These are phyloP conservation scores for Thaleichthys pacificus DNA, from an alignment of 2,797 vertebrate species.

Conservation along the genomic window DNA sequence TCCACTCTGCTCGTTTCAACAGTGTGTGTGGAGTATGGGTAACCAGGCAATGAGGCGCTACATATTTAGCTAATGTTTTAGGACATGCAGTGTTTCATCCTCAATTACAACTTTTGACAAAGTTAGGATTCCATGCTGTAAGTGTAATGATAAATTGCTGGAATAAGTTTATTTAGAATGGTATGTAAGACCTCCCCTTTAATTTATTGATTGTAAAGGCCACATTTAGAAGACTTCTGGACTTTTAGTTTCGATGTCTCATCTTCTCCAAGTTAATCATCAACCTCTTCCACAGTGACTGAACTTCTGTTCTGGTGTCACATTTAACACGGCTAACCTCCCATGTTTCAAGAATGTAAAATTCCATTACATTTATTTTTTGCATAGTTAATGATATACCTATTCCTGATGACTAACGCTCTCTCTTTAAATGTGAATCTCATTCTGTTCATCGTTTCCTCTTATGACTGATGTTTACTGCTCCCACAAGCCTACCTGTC, in stretches of 20 bases:
- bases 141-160: neutral
- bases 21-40: neutral
- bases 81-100: neutral
- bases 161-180: too few relatives aligned
- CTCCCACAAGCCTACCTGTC: constrained; percentile 49
- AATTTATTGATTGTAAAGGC: neutral
- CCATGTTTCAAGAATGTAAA: neutral
- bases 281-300: constrained; percentile 6
- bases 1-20: neutral
- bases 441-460: constrained; percentile 6
- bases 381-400: constrained; percentile 4
- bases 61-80: neutral
- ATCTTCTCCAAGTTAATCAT: neutral
- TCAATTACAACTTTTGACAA: too few relatives aligned
- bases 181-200: neutral
- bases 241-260: neutral
- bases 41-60: neutral
- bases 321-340: neutral
- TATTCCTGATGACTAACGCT: constrained; percentile 51
- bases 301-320: neutral
- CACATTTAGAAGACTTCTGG: neutral
- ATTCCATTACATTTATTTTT: constrained; percentile 17
- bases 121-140: neutral
- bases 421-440: constrained; percentile 32
- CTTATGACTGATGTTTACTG: constrained; percentile 49